Evolutionary conservation across 2,888 invertebrate genomes (phyloP).

Genomic region (Orthosia incerta): DNA sequence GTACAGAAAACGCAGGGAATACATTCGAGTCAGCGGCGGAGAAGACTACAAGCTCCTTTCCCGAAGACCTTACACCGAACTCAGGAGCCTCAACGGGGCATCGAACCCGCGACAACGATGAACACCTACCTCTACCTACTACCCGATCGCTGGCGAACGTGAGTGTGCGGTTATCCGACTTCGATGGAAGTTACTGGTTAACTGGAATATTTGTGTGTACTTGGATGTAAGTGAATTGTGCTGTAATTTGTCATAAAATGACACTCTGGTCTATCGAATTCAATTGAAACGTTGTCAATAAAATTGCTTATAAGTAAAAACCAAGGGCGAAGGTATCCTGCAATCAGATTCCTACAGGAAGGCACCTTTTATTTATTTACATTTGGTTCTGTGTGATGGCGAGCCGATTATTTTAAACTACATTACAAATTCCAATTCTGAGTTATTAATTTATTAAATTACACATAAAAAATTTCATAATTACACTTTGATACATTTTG

Average conservation of each 20-base stretch:
- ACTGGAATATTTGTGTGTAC: conserved; percentile 18
- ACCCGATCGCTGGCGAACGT: conserved; percentile 44
- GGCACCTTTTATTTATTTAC: too few species aligned
- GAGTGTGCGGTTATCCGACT: conserved; percentile 42
- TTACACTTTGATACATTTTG: too few species aligned
- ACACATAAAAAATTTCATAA: too few species aligned
- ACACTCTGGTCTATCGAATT: background rate
- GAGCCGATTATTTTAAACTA: too few species aligned
- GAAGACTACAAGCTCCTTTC: conserved; percentile 83
- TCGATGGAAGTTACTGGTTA: conserved; percentile 25
- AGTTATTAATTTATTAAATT: too few species aligned
- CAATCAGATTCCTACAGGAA: background rate
- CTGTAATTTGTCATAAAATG: conserved; percentile 3
- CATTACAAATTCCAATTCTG: too few species aligned
- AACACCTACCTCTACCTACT: conserved; percentile 68
- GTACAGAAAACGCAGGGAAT: conserved; percentile 84
- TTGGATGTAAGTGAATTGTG: conserved; percentile 11
- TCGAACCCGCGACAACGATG: conserved; percentile 80
- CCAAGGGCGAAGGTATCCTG: background rate
- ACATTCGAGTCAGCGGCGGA: conserved; percentile 72
- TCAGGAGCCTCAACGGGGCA: conserved; percentile 84
- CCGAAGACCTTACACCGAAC: conserved; percentile 83
- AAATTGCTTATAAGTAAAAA: background rate
- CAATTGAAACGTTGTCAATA: too few species aligned
- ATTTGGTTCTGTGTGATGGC: too few species aligned